A percentile compares a stretch with the other conserved stretches of the same genome.
These are phyloP conservation scores for Arctia plantaginis DNA, from an alignment of 2,888 invertebrate genomes.

Conservation along the genomic window DNA sequence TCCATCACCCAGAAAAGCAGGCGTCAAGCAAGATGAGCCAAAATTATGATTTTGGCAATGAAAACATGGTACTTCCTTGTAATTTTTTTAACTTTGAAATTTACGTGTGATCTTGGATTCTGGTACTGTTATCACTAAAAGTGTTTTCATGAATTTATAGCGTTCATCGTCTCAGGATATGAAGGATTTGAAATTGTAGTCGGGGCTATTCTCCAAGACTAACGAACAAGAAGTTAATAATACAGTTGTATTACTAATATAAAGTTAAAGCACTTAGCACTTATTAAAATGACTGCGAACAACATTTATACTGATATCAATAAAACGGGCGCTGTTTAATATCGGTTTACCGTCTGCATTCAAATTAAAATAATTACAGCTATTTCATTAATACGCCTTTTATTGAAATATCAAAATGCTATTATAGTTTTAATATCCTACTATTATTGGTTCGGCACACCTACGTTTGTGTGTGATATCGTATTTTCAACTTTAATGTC, in stretches of 20 bases:
- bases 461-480: background rate
- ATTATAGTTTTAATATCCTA: constrained; percentile 21
- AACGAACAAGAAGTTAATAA: background rate
- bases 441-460: constrained; percentile 12
- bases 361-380: constrained; percentile 24
- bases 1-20: background rate
- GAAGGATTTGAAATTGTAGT: background rate
- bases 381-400: constrained; percentile 19
- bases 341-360: constrained; percentile 7
- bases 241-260: background rate
- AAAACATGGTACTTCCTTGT: background rate
- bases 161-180: background rate
- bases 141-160: background rate
- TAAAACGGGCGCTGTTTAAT: constrained; percentile 11
- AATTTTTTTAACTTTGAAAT: too few species aligned
- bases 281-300: background rate
- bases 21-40: background rate
- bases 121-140: background rate
- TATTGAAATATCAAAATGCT: constrained; percentile 20
- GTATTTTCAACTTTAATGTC: background rate
- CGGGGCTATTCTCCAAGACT: background rate
- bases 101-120: background rate
- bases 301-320: background rate
- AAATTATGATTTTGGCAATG: background rate
- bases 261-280: background rate